Evolutionary conservation across 2,797 vertebrate species (phyloP).

Genomic region (Glossophaga mutica): DNA sequence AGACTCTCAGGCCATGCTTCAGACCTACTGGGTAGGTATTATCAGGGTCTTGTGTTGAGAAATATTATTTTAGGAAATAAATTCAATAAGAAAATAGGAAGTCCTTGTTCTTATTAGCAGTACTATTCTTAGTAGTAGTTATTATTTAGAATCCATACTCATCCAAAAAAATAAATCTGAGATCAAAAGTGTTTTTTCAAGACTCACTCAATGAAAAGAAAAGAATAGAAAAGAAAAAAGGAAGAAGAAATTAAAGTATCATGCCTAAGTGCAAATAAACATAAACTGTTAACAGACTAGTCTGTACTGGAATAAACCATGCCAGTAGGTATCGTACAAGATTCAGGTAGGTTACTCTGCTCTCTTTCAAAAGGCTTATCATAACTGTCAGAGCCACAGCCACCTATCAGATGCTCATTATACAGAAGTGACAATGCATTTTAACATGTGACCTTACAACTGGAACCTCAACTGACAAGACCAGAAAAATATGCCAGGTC

Average conservation of each 20-base stretch:
- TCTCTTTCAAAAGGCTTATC: neutral
- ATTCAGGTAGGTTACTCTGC: neutral
- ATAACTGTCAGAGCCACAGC: neutral
- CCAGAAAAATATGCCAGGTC: neutral
- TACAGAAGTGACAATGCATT: neutral
- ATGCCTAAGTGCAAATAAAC: neutral
- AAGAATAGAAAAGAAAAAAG: neutral
- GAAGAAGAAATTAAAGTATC: neutral
- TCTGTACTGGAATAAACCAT: neutral
- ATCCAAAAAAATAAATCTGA: neutral
- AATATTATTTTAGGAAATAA: neutral
- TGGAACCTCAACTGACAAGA: neutral
- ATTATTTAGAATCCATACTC: neutral
- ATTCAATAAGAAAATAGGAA: neutral
- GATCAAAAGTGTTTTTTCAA: neutral
- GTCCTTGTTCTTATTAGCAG: neutral
- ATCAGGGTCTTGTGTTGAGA: neutral
- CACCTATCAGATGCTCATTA: neutral
- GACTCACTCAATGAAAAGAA: neutral
- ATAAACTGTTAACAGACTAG: neutral
- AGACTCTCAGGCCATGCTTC: neutral
- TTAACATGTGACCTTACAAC: neutral
- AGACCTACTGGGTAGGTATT: neutral
- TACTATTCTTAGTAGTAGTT: too few species aligned
- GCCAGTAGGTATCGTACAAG: neutral